Base-by-base conservation (phyloP, 2,113 vertebrate species). In the Hypomesus transpacificus region DNA sequence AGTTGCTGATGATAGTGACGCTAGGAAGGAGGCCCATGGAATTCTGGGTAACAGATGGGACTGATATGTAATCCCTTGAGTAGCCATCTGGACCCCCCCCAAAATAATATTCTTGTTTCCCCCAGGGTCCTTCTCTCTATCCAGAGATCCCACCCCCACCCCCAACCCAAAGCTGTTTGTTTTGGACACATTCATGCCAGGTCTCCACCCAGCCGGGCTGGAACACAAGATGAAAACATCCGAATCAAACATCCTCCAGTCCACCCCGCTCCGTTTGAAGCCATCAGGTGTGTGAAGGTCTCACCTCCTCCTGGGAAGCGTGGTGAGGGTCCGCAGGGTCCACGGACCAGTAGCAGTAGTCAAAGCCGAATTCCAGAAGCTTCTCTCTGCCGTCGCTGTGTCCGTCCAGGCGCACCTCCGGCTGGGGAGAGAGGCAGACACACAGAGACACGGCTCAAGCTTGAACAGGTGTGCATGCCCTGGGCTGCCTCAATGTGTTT, bases 321-420 rank as follows among this genome's bases (percentile, higher is more conserved):
- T 94, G 94, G 66, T 93, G 93, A 11, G 95, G 89, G 76, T 94
- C 94, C 67, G 93, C 92, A 0, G 94, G 89, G 87, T 96, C 92
- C 78, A 95, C 93, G 9, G 97, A 99, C 95, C 96, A 99, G 87
- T 97, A 99, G 90, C 96, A 97, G 80, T 97, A 98, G 88, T 99
- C 97, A 88, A 99, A 99, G 67, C 92, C 92, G 77, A 97, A 99
- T 72, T 96, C 94, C 73, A 93, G 82, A 60, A 93, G 75, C 86
- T 93, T 95, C 84, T 96, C 96, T 80, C 94, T 93, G 0, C 93
- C 93, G 81, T 96, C 94, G 31, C 92, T 92, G 3, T 85, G 84
- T 14, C 86, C 87, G 13, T 91, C 90, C 7, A 85, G 51, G 50
- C 93, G 94, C 67, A 80, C 91, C 17, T 96, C 93, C 88, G 94